Evolutionary conservation across 2,113 vertebrate species (phyloP).

Genomic region (Xenopus borealis): DNA sequence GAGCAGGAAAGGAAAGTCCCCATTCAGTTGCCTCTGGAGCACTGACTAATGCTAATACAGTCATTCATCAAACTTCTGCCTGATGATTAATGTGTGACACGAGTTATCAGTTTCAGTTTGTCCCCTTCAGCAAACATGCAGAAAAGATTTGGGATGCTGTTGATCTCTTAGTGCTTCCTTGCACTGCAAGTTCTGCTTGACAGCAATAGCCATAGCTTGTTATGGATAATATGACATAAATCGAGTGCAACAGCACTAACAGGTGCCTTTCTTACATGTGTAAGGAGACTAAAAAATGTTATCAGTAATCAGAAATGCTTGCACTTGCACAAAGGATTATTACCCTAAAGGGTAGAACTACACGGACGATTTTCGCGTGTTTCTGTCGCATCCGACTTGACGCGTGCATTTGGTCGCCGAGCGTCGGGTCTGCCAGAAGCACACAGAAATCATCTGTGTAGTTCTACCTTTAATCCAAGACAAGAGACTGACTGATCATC

Average conservation of each 20-base stretch:
- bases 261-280: neutral
- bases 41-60: conserved; percentile 15
- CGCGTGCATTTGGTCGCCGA: too few relatives aligned
- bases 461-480: too few relatives aligned
- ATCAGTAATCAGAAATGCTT: too few relatives aligned
- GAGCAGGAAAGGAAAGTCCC: neutral
- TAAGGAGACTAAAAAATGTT: too few relatives aligned
- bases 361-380: too few relatives aligned
- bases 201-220: conserved; percentile 16
- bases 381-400: too few relatives aligned
- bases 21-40: conserved; percentile 18
- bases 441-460: too few relatives aligned
- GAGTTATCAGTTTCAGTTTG: conserved; percentile 44
- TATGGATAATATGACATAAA: conserved; percentile 33
- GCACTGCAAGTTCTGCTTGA: conserved; percentile 14
- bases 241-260: neutral
- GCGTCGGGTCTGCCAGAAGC: too few relatives aligned
- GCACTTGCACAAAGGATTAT: too few relatives aligned
- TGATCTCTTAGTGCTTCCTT: conserved; percentile 18
- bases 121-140: conserved; percentile 40
- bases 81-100: conserved; percentile 38
- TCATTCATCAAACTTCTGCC: conserved; percentile 28
- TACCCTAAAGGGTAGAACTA: too few relatives aligned
- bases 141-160: conserved; percentile 31
- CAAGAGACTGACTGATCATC: too few relatives aligned